Evolutionary conservation across 1,140 invertebrate genomes (phyloP), one percentile per base, ranked within the genome.

Genomic region (Dendroctonus valens): DNA sequence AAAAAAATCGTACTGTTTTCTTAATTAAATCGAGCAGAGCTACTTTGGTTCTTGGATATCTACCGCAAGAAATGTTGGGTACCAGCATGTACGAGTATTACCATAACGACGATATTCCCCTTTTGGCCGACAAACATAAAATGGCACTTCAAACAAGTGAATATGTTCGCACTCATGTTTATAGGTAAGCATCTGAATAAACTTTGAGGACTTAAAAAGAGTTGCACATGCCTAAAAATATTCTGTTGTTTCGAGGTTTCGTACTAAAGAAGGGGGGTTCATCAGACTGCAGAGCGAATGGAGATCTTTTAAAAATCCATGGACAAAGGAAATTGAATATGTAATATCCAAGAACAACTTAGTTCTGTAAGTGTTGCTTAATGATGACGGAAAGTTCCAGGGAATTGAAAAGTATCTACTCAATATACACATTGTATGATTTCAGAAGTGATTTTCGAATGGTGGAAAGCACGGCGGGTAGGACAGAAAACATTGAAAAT

Each of bases 71-170:
- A 81, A 79, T 97, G 26, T 79, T 96, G 11, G 94, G 94, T 7
- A 94, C 92, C 2, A 95, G 92, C 72, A 90, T 96, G 82, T 97
- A 96, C 78, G 94, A 97, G 78, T 96, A 96, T 81, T 94, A 91
- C 75, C 88, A 92, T 74, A 88, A 88, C 59, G 89, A 93, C 52
- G 94, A 96, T 77, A 89, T 96, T 65, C 80, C 85, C 11, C 83
- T 85, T 6, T 81, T 97, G 59, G 90, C 92, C 26, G 89, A 94
- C 72, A 87, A 89, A 53, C 94, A 97, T 79, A 91, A 94, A 83
- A 82, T 86, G 70, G 90, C 88, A 4, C 81, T 94, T 46, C 84
- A 90, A 72, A 81, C 81, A n/a, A 79, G 81, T 0, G 86, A 87
- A 53, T 79, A 83, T 11, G 79, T 91, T 6, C 85, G 80, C 8